These are phyloP conservation scores for Tenualosa thibaudeaui DNA, from an alignment of 2,797 vertebrate species.

Conservation along the genomic window DNA sequence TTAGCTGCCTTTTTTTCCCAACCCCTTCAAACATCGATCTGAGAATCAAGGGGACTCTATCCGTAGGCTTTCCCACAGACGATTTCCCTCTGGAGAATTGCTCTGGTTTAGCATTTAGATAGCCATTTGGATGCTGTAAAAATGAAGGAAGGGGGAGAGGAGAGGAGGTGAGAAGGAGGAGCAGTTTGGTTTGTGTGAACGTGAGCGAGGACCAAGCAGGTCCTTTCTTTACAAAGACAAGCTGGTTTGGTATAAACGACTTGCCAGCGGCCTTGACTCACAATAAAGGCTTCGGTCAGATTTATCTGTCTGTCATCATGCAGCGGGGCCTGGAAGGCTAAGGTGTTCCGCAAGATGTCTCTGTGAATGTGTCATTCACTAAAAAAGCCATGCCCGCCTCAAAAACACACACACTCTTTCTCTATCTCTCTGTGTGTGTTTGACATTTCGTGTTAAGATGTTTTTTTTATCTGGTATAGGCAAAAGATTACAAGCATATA, in stretches of 20 bases:
- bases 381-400: neutral
- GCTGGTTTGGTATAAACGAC: neutral
- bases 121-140: slow-evolving; percentile 32
- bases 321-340: neutral
- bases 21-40: slow-evolving; percentile 29
- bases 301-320: neutral
- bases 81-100: slow-evolving; percentile 34
- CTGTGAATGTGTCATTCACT: neutral
- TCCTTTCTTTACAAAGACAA: neutral
- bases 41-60: slow-evolving; percentile 34
- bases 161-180: neutral
- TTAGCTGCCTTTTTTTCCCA: slow-evolving; percentile 39
- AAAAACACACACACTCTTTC: neutral
- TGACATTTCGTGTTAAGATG: neutral
- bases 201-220: neutral
- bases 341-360: neutral
- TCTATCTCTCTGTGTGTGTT: neutral
- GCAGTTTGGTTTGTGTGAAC: neutral
- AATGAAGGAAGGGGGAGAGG: neutral
- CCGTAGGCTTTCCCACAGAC: slow-evolving; percentile 24
- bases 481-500: neutral
- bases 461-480: neutral
- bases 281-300: slow-evolving; percentile 3
- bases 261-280: neutral
- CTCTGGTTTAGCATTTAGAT: slow-evolving; percentile 56